Base-by-base conservation (phyloP, 2,888 invertebrate species). In the Actias luna region DNA sequence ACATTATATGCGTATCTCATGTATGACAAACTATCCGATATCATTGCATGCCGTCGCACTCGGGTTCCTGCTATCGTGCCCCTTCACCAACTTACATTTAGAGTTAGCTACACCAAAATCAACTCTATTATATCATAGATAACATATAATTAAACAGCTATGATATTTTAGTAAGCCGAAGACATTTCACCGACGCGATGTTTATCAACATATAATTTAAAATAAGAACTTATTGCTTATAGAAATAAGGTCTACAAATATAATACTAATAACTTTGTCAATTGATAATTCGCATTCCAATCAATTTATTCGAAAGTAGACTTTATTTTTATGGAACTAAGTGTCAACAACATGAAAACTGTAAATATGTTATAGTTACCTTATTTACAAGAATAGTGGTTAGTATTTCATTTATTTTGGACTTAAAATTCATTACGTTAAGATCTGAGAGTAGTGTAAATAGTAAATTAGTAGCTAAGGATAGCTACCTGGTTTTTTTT, bases 41-140 rank as follows among this genome's bases (percentile, higher is more conserved):
- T 83, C 85, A 83, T 86, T 87, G 89, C 89, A 87, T 88, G 87
- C 87, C 89, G 85, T 83, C 86, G 86, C 88, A 88, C 87, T 82
- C 87, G 84, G 83, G 79, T 81, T 82, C 84, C 81, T 79, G 80
- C 83, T 85, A 84, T 84, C 86, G 76, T 80, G 81, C 79, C 75
- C 72, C 69, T 70, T 66, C 46, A 64, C 80, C 68, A 78, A 69
- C 66, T 63, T 67, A 67, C 73, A 63, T 64, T 55, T 35, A 59
- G 4, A 12, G 35, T 58, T 33, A 2, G 25, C 31, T n/a, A 61
- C n/a, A n/a, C 22, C 5, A 70, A 25, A 64, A 61, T 65, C 0
- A 14, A 50, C 63, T 64, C 65, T 75, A 70, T 63, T 3, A 0
- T 0, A 0, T 1, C 0, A 1, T 12, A 0, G 2, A 27, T 65